phyloP scores from a whole-genome alignment of 2,888 invertebrate species.

The Drosophila conformis region DNA sequence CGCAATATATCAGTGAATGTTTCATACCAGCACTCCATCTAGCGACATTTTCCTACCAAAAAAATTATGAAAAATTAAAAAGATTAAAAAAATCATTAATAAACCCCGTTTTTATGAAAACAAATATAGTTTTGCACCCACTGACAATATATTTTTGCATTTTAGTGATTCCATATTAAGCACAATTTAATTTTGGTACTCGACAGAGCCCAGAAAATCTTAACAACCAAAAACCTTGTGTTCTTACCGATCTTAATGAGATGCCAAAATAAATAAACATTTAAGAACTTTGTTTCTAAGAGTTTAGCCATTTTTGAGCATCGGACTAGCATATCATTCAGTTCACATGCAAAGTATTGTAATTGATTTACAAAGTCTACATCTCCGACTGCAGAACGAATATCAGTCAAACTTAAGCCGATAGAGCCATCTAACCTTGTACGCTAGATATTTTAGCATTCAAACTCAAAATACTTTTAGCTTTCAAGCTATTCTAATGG shows the following conservation, averaged over 20 bases:
- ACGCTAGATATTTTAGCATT: neutral
- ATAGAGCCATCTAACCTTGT: neutral
- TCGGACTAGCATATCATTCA: neutral
- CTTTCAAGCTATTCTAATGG: neutral
- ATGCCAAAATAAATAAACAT: neutral
- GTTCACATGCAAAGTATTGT: neutral
- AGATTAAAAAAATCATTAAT: slow-evolving; percentile 1
- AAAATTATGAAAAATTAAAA: slow-evolving; percentile 13
- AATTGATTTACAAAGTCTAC: neutral
- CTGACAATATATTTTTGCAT: neutral
- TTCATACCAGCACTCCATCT: slow-evolving; percentile 17
- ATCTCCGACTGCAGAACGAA: neutral
- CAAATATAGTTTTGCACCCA: neutral
- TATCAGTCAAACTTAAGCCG: neutral
- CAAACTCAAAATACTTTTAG: neutral
- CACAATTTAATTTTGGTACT: neutral
- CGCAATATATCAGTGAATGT: slow-evolving; percentile 12
- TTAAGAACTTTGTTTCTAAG: neutral
- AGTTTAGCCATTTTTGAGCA: neutral
- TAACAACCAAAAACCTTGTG: neutral
- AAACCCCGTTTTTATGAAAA: neutral
- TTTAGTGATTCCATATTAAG: neutral
- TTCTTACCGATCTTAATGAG: neutral
- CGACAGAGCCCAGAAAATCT: neutral
- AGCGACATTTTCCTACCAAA: slow-evolving; percentile 21